Base-by-base conservation (phyloP, 2,113 vertebrate species). In the Brachyhypopomus gauderio region DNA sequence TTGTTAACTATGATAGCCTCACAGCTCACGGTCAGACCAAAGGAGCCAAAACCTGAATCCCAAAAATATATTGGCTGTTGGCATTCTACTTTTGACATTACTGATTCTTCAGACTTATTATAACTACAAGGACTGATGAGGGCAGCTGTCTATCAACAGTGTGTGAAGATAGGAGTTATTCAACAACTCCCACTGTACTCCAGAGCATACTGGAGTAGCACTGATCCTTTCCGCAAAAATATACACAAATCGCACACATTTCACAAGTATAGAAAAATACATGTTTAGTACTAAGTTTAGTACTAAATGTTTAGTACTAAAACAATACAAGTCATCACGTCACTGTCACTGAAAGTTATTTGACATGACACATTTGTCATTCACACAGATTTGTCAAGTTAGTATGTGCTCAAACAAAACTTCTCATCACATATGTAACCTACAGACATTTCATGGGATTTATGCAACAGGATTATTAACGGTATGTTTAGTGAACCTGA, bases 251-350 rank as follows among this genome's bases (percentile, higher is more conserved):
- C 17, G n/a, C 76, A 38, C 20, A 67, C 62, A 64, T 19, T 17
- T 67, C 36, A 20, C 36, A 69, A 85, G 80, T 36, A 85, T 63
- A 63, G 36, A 88, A 89, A 89, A 85, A 89, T 86, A 89, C 77
- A 88, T 5, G 36, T 92, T 92, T 90, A 89, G 4, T 80, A 85
- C 89, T 75, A 71, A 22, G 69, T 38, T 20, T n/a, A 30, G 30
- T 30, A 30, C n/a, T n/a, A n/a, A n/a, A n/a, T n/a, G 69, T 38
- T 20, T n/a, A 30, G 30, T 30, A 30, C n/a, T 59, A 83, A 41
- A 82, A 27, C 69, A 62, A 70, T 62, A 80, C 73, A 75, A 17
- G 78, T 79, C 23, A 66, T 48, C 81, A 70, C 38, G 62, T 48
- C 82, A 70, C 38, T 11, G 38, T 34, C 73, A 85, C 59, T 83